These are phyloP conservation scores for Leucophora obtusa DNA, from an alignment of 2,888 invertebrate species.

Conservation along the genomic window DNA sequence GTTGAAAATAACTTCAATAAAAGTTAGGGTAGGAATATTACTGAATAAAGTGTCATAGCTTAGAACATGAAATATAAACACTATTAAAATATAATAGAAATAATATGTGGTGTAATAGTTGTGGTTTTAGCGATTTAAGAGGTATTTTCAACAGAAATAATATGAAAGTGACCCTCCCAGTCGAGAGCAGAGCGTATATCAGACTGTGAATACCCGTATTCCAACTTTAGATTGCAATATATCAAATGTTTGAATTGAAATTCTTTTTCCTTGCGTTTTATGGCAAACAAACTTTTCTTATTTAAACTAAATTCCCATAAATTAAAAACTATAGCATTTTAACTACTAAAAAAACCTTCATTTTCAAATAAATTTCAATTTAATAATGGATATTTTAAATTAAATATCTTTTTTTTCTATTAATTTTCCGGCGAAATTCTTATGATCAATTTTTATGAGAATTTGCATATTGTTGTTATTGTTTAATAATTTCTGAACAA, in stretches of 20 bases:
- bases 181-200: too few species aligned
- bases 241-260: not conserved
- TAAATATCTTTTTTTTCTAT: not conserved
- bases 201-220: too few species aligned
- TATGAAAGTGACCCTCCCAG: too few species aligned
- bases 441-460: constrained; percentile 8
- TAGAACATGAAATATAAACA: too few species aligned
- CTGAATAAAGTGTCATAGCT: too few species aligned
- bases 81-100: too few species aligned
- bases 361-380: constrained; percentile 29
- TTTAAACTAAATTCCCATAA: not conserved
- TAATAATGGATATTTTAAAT: constrained; percentile 9
- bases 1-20: not conserved
- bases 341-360: constrained; percentile 5
- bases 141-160: too few species aligned
- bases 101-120: too few species aligned
- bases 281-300: not conserved
- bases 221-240: too few species aligned
- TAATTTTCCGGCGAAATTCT: not conserved
- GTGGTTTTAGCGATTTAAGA: too few species aligned
- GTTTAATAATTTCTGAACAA: not conserved
- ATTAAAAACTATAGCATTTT: constrained; percentile 4
- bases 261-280: not conserved
- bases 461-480: constrained; percentile 17
- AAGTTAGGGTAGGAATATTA: not conserved